Conservation (phyloP, 2,888 invertebrate species). For the Omphaloscelis lunosa region DNA sequence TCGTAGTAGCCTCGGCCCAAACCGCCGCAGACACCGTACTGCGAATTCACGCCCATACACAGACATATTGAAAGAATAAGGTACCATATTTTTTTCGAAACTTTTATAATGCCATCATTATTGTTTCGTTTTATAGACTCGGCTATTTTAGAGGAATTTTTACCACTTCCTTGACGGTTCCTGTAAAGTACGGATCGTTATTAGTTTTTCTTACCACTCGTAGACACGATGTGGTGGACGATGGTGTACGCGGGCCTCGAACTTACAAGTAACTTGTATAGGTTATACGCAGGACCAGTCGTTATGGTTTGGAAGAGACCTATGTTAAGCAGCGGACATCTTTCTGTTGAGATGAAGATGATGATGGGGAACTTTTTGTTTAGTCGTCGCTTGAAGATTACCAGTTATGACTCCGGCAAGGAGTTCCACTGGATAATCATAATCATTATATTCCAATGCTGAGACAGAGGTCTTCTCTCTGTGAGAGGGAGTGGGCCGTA, state of each 20-base stretch:
- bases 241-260: too few species aligned
- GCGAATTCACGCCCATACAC: constrained; percentile 76
- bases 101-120: constrained; percentile 34
- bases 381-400: not conserved
- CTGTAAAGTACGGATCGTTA: not conserved
- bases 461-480: not conserved
- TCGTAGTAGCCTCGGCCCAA: not conserved
- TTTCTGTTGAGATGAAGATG: not conserved
- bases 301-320: not conserved
- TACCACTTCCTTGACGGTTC: not conserved
- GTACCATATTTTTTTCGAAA: constrained; percentile 56
- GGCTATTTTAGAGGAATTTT: not conserved
- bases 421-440: not conserved
- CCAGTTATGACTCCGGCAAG: not conserved
- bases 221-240: too few species aligned
- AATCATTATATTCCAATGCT: not conserved
- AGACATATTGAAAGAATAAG: constrained; percentile 71
- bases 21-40: constrained; percentile 57
- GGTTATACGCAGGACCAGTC: too few species aligned
- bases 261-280: not conserved
- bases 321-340: not conserved
- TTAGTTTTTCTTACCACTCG: not conserved
- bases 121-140: constrained; percentile 10
- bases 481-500: not conserved
- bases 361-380: not conserved